Conservation (phyloP, 2,113 vertebrate species). For the Tenebrosternarchus preto region DNA sequence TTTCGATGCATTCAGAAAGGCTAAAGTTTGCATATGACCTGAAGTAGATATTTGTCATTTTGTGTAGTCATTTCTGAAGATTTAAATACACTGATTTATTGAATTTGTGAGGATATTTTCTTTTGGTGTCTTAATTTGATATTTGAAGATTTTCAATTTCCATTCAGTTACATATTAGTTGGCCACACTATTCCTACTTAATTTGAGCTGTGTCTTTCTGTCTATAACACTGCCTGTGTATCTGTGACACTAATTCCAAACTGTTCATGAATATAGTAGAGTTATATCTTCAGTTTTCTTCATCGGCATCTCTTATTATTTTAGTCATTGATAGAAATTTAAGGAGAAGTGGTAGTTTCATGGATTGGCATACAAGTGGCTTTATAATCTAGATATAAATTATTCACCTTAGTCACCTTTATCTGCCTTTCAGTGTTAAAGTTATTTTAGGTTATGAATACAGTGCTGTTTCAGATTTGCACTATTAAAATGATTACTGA, state of each 20-base stretch:
- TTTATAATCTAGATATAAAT: conserved; percentile 6
- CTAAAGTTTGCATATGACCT: background rate
- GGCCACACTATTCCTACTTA: background rate
- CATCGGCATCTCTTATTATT: background rate
- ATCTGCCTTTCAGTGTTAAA: conserved; percentile 1
- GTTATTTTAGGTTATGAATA: background rate
- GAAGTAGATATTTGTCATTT: background rate
- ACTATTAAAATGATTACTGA: background rate
- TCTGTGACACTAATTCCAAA: background rate
- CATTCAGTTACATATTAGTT: background rate
- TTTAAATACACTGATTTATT: background rate
- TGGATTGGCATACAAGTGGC: conserved; percentile 9
- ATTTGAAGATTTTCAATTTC: background rate
- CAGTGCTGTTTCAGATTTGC: background rate
- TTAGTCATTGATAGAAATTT: conserved; percentile 10
- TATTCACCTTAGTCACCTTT: conserved; percentile 22
- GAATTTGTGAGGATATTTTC: background rate
- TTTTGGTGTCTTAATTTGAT: background rate
- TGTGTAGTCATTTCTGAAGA: background rate
- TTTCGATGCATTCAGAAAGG: too few species aligned
- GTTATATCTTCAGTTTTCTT: conserved; percentile 15
- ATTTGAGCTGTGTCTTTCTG: background rate
- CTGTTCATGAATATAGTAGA: background rate
- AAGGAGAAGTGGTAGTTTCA: conserved; percentile 13
- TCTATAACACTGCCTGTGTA: too few species aligned